phyloP scores from a whole-genome alignment of 2,113 vertebrate genomes.

The Megalops atlanticus region DNA sequence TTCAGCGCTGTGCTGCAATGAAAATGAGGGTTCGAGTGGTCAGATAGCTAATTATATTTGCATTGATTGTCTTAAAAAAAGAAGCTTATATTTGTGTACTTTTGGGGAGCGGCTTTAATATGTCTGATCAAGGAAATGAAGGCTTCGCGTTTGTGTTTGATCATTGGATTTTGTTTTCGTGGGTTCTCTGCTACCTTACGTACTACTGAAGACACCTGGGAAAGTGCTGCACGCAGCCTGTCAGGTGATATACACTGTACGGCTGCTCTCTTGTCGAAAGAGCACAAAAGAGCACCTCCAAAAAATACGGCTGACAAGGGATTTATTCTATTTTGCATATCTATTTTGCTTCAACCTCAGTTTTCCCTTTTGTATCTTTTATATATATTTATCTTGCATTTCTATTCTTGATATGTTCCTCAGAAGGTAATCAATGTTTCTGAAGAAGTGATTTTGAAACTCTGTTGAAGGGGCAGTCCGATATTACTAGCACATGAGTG shows the following conservation, averaged over 20 bases:
- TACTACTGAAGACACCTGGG: background rate
- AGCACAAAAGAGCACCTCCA: background rate
- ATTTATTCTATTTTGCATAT: background rate
- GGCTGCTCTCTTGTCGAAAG: background rate
- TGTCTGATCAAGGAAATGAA: background rate
- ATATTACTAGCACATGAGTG: background rate
- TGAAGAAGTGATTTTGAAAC: background rate
- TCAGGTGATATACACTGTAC: background rate
- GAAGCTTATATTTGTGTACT: conserved; percentile 60
- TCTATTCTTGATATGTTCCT: conserved; percentile 9
- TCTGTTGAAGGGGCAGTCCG: background rate
- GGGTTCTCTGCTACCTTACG: background rate
- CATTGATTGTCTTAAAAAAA: conserved; percentile 45
- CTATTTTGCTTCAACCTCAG: background rate
- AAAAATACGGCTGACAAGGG: background rate
- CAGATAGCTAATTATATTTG: conserved; percentile 49
- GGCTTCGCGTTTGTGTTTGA: background rate
- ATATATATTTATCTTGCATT: conserved; percentile 5
- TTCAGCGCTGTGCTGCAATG: conserved; percentile 78
- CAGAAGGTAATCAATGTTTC: conserved; percentile 1
- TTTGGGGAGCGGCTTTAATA: conserved; percentile 27
- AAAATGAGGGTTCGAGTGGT: conserved; percentile 56
- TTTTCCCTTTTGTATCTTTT: background rate
- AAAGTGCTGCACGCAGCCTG: background rate
- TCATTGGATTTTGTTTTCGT: background rate